Evolutionary conservation across 2,113 vertebrate species (phyloP).

Genomic region (Anguilla rostrata): DNA sequence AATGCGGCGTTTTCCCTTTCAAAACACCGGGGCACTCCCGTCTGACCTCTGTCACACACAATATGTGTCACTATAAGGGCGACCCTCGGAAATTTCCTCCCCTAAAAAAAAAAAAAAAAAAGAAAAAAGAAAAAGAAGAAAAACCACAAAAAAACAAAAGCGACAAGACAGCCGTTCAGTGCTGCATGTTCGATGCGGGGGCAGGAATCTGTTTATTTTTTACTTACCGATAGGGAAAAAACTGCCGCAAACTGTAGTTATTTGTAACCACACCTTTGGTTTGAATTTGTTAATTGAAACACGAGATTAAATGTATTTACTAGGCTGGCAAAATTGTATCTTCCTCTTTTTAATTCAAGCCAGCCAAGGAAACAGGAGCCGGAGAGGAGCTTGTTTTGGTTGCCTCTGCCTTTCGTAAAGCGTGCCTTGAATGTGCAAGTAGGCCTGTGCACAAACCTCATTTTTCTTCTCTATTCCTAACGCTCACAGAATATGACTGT

Average conservation of each 20-base stretch:
- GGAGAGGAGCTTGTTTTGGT: neutral
- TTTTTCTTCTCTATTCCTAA: slow-evolving; percentile 22
- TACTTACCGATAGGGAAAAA: neutral
- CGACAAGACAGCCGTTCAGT: neutral
- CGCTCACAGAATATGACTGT: slow-evolving; percentile 15
- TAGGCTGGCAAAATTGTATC: neutral
- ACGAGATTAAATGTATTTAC: neutral
- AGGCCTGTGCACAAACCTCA: neutral
- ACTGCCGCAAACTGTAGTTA: neutral
- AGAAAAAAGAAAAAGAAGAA: slow-evolving; percentile 26
- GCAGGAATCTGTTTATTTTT: neutral
- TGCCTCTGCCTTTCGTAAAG: neutral
- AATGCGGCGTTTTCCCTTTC: slow-evolving; percentile 66
- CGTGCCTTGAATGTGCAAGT: slow-evolving; percentile 17
- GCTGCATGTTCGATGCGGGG: neutral
- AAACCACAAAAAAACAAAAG: neutral
- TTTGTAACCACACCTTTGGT: neutral
- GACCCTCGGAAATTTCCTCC: slow-evolving; percentile 41
- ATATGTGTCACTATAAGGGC: slow-evolving; percentile 59
- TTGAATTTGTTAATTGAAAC: neutral
- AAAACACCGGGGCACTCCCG: slow-evolving; percentile 68
- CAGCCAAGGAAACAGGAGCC: neutral
- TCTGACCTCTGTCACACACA: slow-evolving; percentile 66
- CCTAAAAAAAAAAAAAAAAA: slow-evolving; percentile 32
- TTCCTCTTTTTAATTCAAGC: neutral